These are phyloP conservation scores for Eueides isabella DNA, from an alignment of 1,140 invertebrate genomes.

Conservation along the genomic window DNA sequence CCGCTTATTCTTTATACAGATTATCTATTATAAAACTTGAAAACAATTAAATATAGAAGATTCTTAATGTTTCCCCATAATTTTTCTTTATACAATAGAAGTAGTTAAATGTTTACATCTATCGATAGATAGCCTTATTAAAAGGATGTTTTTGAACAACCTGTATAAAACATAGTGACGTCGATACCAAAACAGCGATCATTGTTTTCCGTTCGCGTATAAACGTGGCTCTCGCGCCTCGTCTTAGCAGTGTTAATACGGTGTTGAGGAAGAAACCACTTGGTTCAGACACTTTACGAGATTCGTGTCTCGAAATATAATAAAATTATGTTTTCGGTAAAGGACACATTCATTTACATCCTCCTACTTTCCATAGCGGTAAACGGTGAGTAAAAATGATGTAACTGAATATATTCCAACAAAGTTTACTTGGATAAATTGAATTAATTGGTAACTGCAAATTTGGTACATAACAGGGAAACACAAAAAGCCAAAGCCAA, in stretches of 20 bases:
- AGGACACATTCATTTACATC: conserved; percentile 50
- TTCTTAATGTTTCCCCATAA: background rate
- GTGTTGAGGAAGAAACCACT: conserved; percentile 26
- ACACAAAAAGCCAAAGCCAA: conserved; percentile 68
- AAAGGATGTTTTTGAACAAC: conserved; percentile 31
- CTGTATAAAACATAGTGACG: conserved; percentile 42
- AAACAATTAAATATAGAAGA: background rate
- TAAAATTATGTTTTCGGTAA: conserved; percentile 46
- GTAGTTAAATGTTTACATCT: background rate
- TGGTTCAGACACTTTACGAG: background rate
- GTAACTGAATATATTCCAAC: background rate
- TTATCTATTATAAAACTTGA: background rate
- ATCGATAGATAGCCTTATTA: background rate
- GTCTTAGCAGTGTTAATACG: conserved; percentile 36
- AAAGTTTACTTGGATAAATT: background rate
- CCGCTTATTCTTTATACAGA: background rate
- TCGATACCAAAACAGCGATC: conserved; percentile 52
- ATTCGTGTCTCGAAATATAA: background rate
- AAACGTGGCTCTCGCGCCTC: conserved; percentile 46
- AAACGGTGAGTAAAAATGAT: conserved; percentile 46
- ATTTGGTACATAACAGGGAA: conserved; percentile 49
- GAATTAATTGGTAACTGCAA: background rate
- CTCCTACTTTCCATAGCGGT: conserved; percentile 54
- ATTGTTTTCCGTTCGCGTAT: conserved; percentile 52
- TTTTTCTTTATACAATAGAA: background rate